Conservation (phyloP, 2,888 invertebrate genomes). For the Plutella xylostella region DNA sequence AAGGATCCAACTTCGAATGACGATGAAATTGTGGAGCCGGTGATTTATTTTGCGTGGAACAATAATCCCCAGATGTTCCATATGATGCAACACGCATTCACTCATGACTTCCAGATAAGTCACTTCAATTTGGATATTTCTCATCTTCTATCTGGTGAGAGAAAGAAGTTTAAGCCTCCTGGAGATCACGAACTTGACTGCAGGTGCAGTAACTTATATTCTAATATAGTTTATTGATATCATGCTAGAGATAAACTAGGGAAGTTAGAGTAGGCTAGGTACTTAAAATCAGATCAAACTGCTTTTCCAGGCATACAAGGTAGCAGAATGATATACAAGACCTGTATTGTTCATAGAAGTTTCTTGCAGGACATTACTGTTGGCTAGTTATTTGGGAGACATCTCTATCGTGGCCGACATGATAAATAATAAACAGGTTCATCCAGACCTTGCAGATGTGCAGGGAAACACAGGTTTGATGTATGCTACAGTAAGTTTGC, state of each 20-base stretch:
- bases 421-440: conserved; percentile 40
- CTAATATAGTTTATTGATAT: too few relatives aligned
- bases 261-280: neutral
- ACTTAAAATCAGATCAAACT: neutral
- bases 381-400: conserved; percentile 47
- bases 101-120: conserved; percentile 42
- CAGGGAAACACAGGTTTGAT: conserved; percentile 66
- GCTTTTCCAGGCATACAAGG: neutral
- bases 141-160: conserved; percentile 40
- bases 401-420: conserved; percentile 35
- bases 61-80: conserved; percentile 48
- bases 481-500: conserved; percentile 64
- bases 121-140: too few relatives aligned
- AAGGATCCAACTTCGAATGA: too few relatives aligned
- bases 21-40: too few relatives aligned
- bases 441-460: conserved; percentile 61
- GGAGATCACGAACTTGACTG: conserved; percentile 42
- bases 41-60: conserved; percentile 62
- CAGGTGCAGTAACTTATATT: conserved; percentile 24
- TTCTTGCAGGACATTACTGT: conserved; percentile 36
- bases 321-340: too few relatives aligned
- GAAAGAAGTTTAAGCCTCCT: conserved; percentile 32
- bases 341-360: neutral
- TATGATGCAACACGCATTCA: conserved; percentile 62
- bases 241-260: too few relatives aligned